These are phyloP conservation scores for Paraescarpia echinospica DNA, from an alignment of 1,140 invertebrate genomes.

Conservation along the genomic window DNA sequence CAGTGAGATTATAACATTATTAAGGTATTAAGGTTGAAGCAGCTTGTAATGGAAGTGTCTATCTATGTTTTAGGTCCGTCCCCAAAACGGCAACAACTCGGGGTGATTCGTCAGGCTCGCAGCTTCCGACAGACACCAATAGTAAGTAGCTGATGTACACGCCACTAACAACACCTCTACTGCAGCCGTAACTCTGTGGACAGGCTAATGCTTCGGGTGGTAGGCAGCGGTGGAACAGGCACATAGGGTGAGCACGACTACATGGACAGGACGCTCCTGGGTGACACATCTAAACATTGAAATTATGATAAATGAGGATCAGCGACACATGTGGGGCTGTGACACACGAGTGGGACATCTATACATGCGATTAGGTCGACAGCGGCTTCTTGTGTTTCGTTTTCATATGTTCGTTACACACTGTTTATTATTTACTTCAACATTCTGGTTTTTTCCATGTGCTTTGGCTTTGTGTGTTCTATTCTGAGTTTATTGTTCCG, in stretches of 20 bases:
- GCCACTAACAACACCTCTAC: neutral
- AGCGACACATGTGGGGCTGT: too few species aligned
- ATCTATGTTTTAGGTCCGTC: slow-evolving; percentile 39
- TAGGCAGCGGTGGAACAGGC: neutral
- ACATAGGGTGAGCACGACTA: slow-evolving; percentile 36
- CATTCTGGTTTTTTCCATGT: slow-evolving; percentile 1
- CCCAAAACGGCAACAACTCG: slow-evolving; percentile 50
- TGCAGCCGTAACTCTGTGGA: neutral
- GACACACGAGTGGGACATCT: neutral
- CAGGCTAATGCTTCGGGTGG: neutral
- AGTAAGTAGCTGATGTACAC: neutral
- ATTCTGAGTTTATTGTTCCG: neutral
- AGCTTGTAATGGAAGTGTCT: too few species aligned
- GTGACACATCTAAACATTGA: neutral
- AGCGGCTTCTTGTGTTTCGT: neutral
- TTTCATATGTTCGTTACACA: neutral
- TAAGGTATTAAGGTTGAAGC: too few species aligned
- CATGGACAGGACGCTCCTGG: slow-evolving; percentile 23
- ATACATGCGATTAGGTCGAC: slow-evolving; percentile 65
- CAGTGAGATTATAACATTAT: too few species aligned
- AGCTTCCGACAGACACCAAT: slow-evolving; percentile 25
- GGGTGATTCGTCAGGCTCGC: slow-evolving; percentile 50
- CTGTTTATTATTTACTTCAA: neutral
- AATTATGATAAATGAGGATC: too few species aligned
- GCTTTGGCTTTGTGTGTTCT: slow-evolving; percentile 4